Base-by-base conservation (phyloP, 2,113 vertebrate genomes). In the Scalopus aquaticus region DNA sequence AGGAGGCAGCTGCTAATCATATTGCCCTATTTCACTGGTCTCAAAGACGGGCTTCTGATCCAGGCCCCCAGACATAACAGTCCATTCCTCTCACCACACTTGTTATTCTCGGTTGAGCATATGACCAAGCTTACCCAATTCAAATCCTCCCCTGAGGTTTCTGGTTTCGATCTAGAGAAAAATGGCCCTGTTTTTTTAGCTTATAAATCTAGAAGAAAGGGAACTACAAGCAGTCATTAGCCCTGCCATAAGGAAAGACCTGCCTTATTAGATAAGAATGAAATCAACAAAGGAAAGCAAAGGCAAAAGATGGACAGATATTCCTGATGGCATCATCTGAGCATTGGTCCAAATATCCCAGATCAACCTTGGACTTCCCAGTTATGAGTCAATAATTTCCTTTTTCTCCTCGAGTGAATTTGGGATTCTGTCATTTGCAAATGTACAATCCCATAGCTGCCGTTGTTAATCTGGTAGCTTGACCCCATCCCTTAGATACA, bases 391-490 rank as follows among this genome's bases (percentile, higher is more conserved):
- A 58, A 64, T 87, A 16, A 70, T 73, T 91, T 64, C 54, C 1
- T 79, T 91, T 93, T 91, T 58, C 62, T 85, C 32, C 78, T 51
- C 26, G 88, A 80, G n/a, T 72, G 44, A 84, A 5, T 85, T 88
- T 82, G 35, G 10, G 11, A 84, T 91, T 95, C 46, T 93, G 22
- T 88, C 56, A 64, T 85, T 86, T 58, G 16, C 35, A 82, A 54
- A 69, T 54, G 12, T 65, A 11, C 30, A 93, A 95, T 86, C 19
- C 9, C 5, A 17, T 81, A 79, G 62, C 11, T 78, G 13, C n/a
- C 49, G 73, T 72, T 69, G 39, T 74, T 26, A 22, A 19, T 39
- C 24, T 54, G 15, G 30, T 82, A 81, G 58, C n/a, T 39, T 95
- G 60, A 6, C 8, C 84, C 22, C 6, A 28, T 26, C 56, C 12